Evolutionary conservation across 2,113 vertebrate species (phyloP).

Genomic region (Sminthopsis crassicaudata): DNA sequence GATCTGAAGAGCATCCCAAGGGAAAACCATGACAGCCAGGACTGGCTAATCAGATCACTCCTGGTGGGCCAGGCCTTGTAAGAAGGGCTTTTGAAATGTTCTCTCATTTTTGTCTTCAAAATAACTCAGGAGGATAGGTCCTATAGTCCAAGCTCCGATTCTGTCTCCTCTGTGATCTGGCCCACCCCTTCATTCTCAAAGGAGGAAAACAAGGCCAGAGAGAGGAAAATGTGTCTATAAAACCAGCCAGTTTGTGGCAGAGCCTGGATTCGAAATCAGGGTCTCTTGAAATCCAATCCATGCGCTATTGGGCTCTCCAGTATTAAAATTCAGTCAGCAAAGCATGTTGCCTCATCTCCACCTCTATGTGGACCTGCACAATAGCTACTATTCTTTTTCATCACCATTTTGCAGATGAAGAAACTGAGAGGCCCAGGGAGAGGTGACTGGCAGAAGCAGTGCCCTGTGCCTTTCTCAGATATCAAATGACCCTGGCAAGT

Average conservation of each 20-base stretch:
- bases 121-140: not conserved
- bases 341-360: not conserved
- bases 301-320: not conserved
- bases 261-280: not conserved
- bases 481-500: not conserved
- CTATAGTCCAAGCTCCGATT: not conserved
- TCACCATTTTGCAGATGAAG: not conserved
- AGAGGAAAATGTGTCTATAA: not conserved
- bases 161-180: not conserved
- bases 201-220: not conserved
- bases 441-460: not conserved
- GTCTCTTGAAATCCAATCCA: not conserved
- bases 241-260: not conserved
- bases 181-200: not conserved
- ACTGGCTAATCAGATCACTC: no score
- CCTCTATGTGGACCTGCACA: not conserved
- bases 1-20: not conserved
- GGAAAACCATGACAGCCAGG: no score
- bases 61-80: not conserved
- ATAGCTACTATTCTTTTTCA: not conserved
- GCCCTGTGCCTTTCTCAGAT: not conserved
- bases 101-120: not conserved
- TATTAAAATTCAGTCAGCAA: not conserved
- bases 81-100: not conserved
- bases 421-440: not conserved